Conservation (phyloP, 2,797 vertebrate genomes). For the Alcedo quadribrachys region DNA sequence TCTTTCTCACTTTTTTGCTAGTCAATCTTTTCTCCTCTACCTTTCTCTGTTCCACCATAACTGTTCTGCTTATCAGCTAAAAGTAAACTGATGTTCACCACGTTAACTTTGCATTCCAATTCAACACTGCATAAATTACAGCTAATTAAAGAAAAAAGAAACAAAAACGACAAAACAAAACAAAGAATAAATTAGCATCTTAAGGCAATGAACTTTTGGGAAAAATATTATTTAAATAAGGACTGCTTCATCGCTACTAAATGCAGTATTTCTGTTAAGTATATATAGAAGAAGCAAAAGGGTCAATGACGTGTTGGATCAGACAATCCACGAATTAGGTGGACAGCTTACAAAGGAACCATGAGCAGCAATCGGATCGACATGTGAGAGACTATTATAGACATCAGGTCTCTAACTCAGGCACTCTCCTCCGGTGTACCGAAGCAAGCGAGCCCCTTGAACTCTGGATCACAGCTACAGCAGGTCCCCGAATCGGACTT, state of each 20-base stretch:
- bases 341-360: too few relatives aligned
- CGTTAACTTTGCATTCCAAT: not conserved
- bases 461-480: too few relatives aligned
- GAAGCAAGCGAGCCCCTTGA: not conserved
- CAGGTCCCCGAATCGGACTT: too few relatives aligned
- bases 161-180: too few relatives aligned
- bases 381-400: fast-evolving
- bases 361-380: fast-evolving
- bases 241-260: not conserved
- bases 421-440: not conserved
- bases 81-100: not conserved
- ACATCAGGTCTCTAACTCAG: fast-evolving
- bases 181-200: too few relatives aligned
- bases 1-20: not conserved
- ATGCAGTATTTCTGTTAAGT: not conserved
- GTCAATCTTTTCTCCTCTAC: not conserved
- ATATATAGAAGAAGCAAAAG: too few relatives aligned
- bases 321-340: not conserved
- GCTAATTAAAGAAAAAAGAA: too few relatives aligned
- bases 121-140: fast-evolving
- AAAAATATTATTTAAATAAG: not conserved
- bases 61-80: not conserved
- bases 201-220: too few relatives aligned
- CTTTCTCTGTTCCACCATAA: not conserved
- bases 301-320: not conserved